Percentiles rank a stretch among this genome's conserved stretches.
Evolutionary conservation across 2,888 invertebrate genomes (phyloP).

Genomic region (Macroteleia sp.): DNA sequence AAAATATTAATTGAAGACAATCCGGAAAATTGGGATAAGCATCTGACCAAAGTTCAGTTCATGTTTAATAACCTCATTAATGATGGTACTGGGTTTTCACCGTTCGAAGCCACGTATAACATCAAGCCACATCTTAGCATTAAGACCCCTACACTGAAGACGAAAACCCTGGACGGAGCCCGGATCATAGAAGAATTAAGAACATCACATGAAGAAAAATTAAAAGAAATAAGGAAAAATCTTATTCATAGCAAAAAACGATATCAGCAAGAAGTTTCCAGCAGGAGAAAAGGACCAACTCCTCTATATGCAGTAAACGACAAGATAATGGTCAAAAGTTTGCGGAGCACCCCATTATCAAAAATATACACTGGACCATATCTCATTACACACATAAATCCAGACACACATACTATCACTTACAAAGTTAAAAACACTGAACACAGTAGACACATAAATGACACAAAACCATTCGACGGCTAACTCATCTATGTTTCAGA

Average conservation of each 20-base stretch:
- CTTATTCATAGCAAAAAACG: conserved; percentile 4
- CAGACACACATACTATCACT: conserved; percentile 12
- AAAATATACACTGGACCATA: conserved; percentile 4
- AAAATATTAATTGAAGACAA: too few relatives aligned
- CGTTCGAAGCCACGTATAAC: neutral
- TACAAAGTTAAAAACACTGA: conserved; percentile 5
- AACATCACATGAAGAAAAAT: neutral
- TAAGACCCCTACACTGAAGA: neutral
- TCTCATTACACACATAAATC: conserved; percentile 4
- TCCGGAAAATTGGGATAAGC: too few relatives aligned
- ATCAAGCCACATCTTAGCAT: neutral
- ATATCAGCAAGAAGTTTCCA: conserved; percentile 15
- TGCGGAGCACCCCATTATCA: conserved; percentile 2
- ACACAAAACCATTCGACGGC: conserved; percentile 11
- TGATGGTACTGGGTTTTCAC: neutral
- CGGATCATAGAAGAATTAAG: conserved; percentile 1
- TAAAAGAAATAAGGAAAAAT: conserved; percentile 2
- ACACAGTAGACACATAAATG: conserved; percentile 4
- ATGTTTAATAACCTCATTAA: conserved; percentile 2
- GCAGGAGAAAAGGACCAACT: neutral
- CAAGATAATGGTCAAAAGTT: conserved; percentile 2
- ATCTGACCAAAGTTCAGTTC: too few relatives aligned
- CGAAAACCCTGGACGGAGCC: neutral
- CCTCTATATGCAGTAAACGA: neutral
- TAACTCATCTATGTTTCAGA: conserved; percentile 9